Evolutionary conservation across 2,113 vertebrate species (phyloP).

Genomic region (Nipponia nippon): DNA sequence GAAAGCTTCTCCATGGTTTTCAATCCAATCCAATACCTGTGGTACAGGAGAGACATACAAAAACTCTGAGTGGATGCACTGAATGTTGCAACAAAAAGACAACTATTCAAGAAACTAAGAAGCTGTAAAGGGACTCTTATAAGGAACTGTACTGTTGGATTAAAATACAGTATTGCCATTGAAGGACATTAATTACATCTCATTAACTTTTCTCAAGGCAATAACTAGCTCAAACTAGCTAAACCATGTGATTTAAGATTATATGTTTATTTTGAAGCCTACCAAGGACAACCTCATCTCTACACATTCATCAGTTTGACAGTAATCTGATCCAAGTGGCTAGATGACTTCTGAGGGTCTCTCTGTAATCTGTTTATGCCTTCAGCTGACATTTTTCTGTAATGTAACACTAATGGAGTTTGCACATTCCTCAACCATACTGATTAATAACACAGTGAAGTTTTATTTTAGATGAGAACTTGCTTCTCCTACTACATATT

Average conservation of each 20-base stretch:
- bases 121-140: not conserved
- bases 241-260: not conserved
- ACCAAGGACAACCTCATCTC: not conserved
- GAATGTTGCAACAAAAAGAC: not conserved
- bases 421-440: not conserved
- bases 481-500: not conserved
- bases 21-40: constrained; percentile 98
- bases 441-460: not conserved
- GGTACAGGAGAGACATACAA: not conserved
- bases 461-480: not conserved
- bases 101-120: not conserved
- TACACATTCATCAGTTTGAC: not conserved
- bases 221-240: not conserved
- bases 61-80: not conserved
- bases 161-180: not conserved
- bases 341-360: not conserved
- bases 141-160: not conserved
- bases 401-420: not conserved
- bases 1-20: constrained; percentile 97
- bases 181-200: not conserved
- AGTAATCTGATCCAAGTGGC: not conserved
- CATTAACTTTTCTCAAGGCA: not conserved
- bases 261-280: not conserved
- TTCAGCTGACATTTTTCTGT: not conserved
- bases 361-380: not conserved